phyloP scores from a whole-genome alignment of 2,113 vertebrate species.

The Siniperca chuatsi region DNA sequence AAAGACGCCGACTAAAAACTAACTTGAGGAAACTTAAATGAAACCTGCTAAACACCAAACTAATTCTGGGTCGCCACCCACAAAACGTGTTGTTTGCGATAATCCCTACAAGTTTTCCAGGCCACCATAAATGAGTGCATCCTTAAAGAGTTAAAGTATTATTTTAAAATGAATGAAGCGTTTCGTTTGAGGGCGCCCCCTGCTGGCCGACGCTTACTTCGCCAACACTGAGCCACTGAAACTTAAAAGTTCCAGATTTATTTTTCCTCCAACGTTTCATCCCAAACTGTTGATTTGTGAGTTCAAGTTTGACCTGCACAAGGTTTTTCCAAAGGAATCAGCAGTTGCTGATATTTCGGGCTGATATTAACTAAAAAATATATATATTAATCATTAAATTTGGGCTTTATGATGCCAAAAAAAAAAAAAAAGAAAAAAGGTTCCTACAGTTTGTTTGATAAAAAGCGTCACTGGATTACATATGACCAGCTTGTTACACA shows the following conservation, averaged over 20 bases:
- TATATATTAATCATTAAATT: neutral
- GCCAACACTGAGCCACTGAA: neutral
- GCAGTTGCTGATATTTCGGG: neutral
- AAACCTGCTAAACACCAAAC: neutral
- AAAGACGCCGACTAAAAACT: neutral
- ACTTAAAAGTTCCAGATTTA: neutral
- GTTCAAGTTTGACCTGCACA: neutral
- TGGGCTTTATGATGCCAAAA: neutral
- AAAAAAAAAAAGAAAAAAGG: neutral
- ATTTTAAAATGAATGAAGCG: neutral
- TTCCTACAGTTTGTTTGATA: neutral
- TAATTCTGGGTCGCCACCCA: neutral
- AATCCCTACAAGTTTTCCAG: neutral
- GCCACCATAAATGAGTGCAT: neutral
- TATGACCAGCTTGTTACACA: neutral
- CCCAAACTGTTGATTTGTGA: too few species aligned
- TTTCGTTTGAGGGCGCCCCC: constrained; percentile 1
- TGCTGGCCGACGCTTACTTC: neutral
- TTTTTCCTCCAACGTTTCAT: neutral
- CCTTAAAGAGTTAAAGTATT: neutral
- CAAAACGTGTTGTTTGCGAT: neutral
- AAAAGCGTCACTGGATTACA: neutral
- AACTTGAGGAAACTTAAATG: neutral
- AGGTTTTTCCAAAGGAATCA: neutral
- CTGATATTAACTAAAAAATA: neutral